phyloP scores from a whole-genome alignment of 2,113 vertebrate genomes.

The Neogale vison region DNA sequence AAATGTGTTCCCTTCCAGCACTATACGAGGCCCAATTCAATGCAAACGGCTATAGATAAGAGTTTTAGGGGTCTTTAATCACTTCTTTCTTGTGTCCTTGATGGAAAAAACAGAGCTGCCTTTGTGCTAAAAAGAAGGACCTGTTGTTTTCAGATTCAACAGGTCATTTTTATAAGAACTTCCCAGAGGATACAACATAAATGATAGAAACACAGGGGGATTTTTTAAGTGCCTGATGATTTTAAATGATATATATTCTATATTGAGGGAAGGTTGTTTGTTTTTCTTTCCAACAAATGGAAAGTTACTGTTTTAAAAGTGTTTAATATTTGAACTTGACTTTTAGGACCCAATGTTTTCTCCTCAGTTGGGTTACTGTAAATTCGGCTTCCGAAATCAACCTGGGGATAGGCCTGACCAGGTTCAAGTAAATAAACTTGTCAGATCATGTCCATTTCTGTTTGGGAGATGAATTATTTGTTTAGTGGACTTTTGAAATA shows the following conservation, averaged over 20 bases:
- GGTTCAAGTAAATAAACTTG: conserved; percentile 55
- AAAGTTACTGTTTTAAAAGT: conserved; percentile 65
- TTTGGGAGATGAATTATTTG: conserved; percentile 18
- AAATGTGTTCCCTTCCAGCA: conserved; percentile 32
- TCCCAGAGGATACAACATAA: conserved; percentile 72
- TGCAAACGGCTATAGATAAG: conserved; percentile 71
- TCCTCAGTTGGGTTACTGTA: conserved; percentile 55
- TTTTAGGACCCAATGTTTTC: conserved; percentile 46
- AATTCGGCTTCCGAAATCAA: conserved; percentile 51
- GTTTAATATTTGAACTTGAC: conserved; percentile 49
- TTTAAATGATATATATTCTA: conserved; percentile 60
- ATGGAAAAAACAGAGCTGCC: conserved; percentile 71
- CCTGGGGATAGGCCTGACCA: not conserved
- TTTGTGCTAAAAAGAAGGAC: conserved; percentile 69
- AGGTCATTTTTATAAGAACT: conserved; percentile 75
- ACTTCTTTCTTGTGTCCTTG: conserved; percentile 71
- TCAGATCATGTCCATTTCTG: conserved; percentile 41
- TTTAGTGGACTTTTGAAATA: conserved; percentile 12
- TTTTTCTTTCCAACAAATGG: conserved; percentile 67
- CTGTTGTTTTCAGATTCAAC: conserved; percentile 76
- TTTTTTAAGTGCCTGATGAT: conserved; percentile 76
- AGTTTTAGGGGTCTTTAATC: conserved; percentile 78
- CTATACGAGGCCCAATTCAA: not conserved
- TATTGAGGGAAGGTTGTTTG: conserved; percentile 63
- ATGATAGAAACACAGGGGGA: conserved; percentile 72